phyloP scores from a whole-genome alignment of 1,140 invertebrate species.

The Radopholus similis region DNA sequence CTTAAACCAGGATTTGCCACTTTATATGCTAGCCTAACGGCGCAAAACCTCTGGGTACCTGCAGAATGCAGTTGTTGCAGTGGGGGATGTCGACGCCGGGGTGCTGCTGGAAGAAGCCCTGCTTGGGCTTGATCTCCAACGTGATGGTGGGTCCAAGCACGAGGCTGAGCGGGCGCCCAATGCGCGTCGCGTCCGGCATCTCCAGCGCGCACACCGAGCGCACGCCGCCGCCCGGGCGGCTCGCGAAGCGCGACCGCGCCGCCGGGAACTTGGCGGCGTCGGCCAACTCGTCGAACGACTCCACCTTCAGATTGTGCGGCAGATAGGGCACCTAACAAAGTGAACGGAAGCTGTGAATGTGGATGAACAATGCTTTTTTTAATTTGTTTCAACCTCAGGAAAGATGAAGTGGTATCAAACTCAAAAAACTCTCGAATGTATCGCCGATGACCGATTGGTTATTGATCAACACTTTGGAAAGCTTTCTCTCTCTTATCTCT shows the following conservation, averaged over 20 bases:
- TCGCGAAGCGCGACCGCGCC: slow-evolving; percentile 2
- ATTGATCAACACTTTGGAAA: neutral
- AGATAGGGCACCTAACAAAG: slow-evolving; percentile 47
- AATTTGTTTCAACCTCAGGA: no score
- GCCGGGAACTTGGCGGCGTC: slow-evolving; percentile 19
- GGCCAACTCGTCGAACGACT: slow-evolving; percentile 42
- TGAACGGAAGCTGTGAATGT: no score
- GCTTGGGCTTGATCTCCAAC: slow-evolving; percentile 54
- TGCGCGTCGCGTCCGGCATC: slow-evolving; percentile 56
- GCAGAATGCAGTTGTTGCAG: slow-evolving; percentile 58
- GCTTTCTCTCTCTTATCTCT: slow-evolving; percentile 7
- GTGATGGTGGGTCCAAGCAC: slow-evolving; percentile 49
- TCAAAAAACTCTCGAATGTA: no score
- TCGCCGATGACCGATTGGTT: no score
- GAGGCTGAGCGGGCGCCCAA: slow-evolving; percentile 32
- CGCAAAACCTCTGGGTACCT: slow-evolving; percentile 28
- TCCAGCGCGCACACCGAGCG: slow-evolving; percentile 38
- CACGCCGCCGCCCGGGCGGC: neutral
- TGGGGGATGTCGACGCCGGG: slow-evolving; percentile 44
- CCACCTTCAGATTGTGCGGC: slow-evolving; percentile 51
- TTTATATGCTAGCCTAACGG: no score
- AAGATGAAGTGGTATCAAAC: neutral
- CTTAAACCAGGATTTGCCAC: no score
- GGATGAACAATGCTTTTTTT: no score
- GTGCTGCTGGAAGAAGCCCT: slow-evolving; percentile 50